Conservation (phyloP, 2,113 vertebrate genomes). For the Glaucomys volans region DNA sequence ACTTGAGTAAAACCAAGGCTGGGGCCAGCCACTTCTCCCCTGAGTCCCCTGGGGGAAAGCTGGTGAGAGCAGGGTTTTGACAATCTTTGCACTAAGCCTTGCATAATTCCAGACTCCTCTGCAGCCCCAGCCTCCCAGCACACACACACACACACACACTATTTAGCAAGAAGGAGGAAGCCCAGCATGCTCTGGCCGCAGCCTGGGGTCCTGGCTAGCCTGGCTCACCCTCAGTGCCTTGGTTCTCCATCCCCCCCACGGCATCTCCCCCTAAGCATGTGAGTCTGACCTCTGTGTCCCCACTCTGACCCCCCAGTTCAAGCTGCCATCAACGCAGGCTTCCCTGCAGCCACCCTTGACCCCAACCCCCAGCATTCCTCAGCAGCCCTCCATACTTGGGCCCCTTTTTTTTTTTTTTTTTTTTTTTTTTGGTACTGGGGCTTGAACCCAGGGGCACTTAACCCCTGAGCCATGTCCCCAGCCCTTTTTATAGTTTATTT, state of each 20-base stretch:
- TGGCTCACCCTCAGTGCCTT: neutral
- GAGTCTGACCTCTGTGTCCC: neutral
- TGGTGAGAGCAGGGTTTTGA: slow-evolving; percentile 31
- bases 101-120: slow-evolving; percentile 45
- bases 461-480: too few species aligned
- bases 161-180: slow-evolving; percentile 49
- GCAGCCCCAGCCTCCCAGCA: neutral
- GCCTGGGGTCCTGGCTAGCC: neutral
- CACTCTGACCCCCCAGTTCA: neutral
- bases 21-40: neutral
- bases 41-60: neutral
- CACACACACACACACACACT: too few species aligned
- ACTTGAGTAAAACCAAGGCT: slow-evolving; percentile 46
- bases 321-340: too few species aligned
- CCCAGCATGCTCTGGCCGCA: neutral
- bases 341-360: too few species aligned
- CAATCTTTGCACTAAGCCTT: slow-evolving; percentile 24
- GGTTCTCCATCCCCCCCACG: too few species aligned
- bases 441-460: too few species aligned
- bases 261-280: neutral
- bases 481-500: too few species aligned
- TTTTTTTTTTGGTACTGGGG: neutral
- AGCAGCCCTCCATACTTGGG: too few species aligned
- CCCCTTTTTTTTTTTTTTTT: neutral
- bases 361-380: neutral